A percentile compares a stretch with the other conserved stretches of the same genome.
Conservation (phyloP, 2,888 invertebrate genomes). For the Lordiphosa andalusiaca region DNA sequence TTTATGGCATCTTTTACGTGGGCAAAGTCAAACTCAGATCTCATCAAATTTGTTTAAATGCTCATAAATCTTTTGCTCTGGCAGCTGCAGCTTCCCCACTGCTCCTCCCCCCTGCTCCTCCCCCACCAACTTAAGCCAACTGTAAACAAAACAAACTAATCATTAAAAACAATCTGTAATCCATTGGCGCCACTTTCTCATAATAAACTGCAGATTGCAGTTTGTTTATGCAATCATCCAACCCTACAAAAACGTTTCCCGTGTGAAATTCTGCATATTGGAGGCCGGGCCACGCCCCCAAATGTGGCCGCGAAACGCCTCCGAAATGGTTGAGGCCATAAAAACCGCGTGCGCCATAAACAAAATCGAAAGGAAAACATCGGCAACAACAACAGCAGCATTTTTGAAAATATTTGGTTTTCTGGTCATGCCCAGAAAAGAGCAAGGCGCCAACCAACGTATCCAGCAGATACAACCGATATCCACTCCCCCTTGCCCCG, state of each 20-base stretch:
- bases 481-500: neutral
- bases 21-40: constrained; percentile 60
- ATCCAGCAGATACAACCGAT: constrained; percentile 10
- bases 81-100: constrained; percentile 23
- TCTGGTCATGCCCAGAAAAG: constrained; percentile 62
- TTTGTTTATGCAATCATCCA: neutral
- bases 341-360: constrained; percentile 41
- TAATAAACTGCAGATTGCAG: constrained; percentile 51
- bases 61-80: constrained; percentile 62
- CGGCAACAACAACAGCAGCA: constrained; percentile 31
- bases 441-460: constrained; percentile 53
- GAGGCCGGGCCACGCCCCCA: constrained; percentile 43
- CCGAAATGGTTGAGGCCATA: constrained; percentile 25
- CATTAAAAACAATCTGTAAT: constrained; percentile 53
- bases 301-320: constrained; percentile 27
- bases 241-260: neutral
- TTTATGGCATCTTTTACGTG: constrained; percentile 70
- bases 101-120: neutral
- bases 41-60: constrained; percentile 74
- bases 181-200: constrained; percentile 76
- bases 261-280: neutral
- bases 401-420: constrained; percentile 72
- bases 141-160: constrained; percentile 35
- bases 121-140: constrained; percentile 2
- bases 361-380: constrained; percentile 35